Percentiles rank a stretch among this genome's conserved stretches.
phyloP scores from a whole-genome alignment of 2,888 invertebrate genomes.

The Sarcophaga variegata region DNA sequence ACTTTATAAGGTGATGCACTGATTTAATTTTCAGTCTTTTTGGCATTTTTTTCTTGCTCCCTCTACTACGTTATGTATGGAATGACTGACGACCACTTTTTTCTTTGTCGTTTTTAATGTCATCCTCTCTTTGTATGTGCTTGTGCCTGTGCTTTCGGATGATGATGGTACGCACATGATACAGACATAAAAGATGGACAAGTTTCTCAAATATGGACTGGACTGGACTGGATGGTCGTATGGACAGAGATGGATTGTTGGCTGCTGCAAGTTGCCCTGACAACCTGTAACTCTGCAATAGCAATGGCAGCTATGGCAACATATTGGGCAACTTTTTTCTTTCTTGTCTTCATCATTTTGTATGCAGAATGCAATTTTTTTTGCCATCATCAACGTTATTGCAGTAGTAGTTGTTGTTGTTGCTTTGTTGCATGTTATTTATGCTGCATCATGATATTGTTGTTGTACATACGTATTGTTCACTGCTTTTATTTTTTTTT shows the following conservation, averaged over 20 bases:
- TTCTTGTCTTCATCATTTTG: background rate
- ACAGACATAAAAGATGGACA: conserved; percentile 66
- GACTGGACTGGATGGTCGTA: conserved; percentile 15
- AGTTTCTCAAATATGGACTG: conserved; percentile 58
- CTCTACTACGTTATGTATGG: conserved; percentile 37
- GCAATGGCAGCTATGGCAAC: background rate
- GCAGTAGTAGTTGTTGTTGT: background rate
- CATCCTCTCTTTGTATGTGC: background rate
- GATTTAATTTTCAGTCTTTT: conserved; percentile 53
- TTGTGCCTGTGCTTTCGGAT: background rate
- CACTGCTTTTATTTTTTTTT: conserved; percentile 1
- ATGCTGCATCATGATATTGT: conserved; percentile 64
- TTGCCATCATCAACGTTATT: background rate
- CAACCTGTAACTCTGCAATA: conserved; percentile 26
- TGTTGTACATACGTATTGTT: conserved; percentile 19
- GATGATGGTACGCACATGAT: conserved; percentile 53
- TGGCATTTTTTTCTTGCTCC: conserved; percentile 25
- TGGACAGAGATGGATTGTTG: conserved; percentile 10
- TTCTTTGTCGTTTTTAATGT: background rate
- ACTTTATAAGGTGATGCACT: conserved; percentile 58
- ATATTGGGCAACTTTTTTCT: conserved; percentile 32
- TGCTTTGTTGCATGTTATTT: conserved; percentile 36
- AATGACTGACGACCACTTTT: conserved; percentile 3
- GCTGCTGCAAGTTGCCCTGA: conserved; percentile 29
- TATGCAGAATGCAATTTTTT: background rate